These are phyloP conservation scores for Butorides virescens DNA, from an alignment of 2,113 vertebrate species.

Conservation along the genomic window DNA sequence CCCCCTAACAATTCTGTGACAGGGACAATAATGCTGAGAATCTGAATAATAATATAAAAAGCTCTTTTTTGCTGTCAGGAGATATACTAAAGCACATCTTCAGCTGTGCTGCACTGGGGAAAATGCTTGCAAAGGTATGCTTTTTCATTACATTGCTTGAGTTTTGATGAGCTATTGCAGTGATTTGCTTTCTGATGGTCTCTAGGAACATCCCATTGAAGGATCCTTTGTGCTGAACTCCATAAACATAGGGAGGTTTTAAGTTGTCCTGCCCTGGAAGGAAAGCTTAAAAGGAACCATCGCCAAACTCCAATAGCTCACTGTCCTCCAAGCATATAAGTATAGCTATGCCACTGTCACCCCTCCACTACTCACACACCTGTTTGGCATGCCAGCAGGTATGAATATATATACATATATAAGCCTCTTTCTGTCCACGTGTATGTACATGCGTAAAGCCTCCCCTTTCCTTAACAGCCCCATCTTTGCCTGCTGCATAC, in stretches of 20 bases:
- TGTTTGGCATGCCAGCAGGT: not conserved
- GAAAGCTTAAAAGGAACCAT: not conserved
- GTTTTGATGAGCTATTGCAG: not conserved
- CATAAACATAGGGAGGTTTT: not conserved
- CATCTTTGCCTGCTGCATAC: not conserved
- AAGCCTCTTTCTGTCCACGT: not conserved
- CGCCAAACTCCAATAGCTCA: not conserved
- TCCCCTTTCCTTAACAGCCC: not conserved
- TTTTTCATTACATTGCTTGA: not conserved
- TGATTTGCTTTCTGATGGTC: not conserved
- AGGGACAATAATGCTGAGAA: not conserved
- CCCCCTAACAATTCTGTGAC: not conserved
- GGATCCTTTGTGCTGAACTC: not conserved
- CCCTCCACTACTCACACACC: not conserved
- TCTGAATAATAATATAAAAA: not conserved
- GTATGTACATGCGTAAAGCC: not conserved
- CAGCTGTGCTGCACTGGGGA: not conserved
- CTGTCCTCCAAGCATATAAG: not conserved
- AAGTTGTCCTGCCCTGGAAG: not conserved
- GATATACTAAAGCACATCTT: not conserved
- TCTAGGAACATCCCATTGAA: not conserved
- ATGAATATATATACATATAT: fast-evolving
- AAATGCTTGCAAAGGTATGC: not conserved
- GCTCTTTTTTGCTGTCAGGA: not conserved
- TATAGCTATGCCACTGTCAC: not conserved